Percentiles rank a stretch among this genome's conserved stretches.
phyloP scores from a whole-genome alignment of 2,888 invertebrate species.

The Camponotus fellah region DNA sequence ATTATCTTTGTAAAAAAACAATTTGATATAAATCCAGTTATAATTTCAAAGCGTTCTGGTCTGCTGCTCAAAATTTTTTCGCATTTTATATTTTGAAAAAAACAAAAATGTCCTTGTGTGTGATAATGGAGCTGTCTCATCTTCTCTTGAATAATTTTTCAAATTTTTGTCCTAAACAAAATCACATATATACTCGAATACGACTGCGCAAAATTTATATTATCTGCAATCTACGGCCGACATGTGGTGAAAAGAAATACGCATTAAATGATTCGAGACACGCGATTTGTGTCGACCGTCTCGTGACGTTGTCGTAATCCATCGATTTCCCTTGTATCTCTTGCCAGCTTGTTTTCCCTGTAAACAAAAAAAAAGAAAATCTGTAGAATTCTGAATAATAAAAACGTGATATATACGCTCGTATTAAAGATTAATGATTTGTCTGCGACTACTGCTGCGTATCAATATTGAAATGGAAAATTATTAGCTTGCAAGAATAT shows the following conservation, averaged over 20 bases:
- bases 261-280: constrained; percentile 34
- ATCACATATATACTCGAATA: neutral
- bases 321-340: constrained; percentile 36
- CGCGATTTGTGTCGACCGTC: constrained; percentile 44
- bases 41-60: neutral
- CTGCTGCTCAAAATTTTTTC: neutral
- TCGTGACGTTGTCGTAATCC: constrained; percentile 23
- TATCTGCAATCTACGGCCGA: neutral
- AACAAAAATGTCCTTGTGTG: neutral
- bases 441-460: neutral
- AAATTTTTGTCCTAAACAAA: neutral
- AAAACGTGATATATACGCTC: neutral
- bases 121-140: neutral
- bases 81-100: neutral
- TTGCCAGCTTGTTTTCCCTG: neutral
- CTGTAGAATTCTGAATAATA: neutral
- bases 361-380: neutral
- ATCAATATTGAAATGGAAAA: constrained; percentile 8
- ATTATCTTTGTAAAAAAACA: neutral
- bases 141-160: neutral
- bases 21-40: neutral
- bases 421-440: neutral
- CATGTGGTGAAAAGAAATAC: neutral
- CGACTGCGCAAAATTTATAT: constrained; percentile 16
- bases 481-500: constrained; percentile 3